Conservation (phyloP, 2,888 invertebrate genomes). For the Adela reaumurella region DNA sequence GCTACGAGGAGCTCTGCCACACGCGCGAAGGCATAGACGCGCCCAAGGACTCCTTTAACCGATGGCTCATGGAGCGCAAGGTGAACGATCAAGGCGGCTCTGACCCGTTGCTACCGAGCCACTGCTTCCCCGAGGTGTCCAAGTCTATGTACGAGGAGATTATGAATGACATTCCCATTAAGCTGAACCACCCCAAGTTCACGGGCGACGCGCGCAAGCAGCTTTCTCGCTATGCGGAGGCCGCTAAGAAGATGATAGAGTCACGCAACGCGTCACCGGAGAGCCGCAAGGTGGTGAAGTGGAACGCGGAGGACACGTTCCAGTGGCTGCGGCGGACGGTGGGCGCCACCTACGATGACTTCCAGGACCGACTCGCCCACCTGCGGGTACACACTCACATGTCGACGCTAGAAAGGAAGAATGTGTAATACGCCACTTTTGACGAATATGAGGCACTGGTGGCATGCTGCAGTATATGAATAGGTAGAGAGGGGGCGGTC, state of each 20-base stretch:
- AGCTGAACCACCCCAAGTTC: conserved; percentile 91
- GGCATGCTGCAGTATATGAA: no score
- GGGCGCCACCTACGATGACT: conserved; percentile 92
- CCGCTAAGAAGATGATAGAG: conserved; percentile 95
- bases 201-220: conserved; percentile 95
- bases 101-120: conserved; percentile 88
- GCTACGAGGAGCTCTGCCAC: conserved; percentile 92
- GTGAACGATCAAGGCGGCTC: conserved; percentile 81
- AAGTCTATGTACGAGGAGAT: conserved; percentile 95
- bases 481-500: no score
- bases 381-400: no score
- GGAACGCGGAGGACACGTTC: conserved; percentile 98
- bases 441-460: no score
- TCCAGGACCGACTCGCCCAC: conserved; percentile 84
- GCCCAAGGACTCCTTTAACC: conserved; percentile 93
- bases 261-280: conserved; percentile 89
- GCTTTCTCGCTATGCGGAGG: conserved; percentile 89
- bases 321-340: conserved; percentile 91
- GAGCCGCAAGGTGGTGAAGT: conserved; percentile 94
- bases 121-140: conserved; percentile 89
- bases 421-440: no score
- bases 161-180: conserved; percentile 97
- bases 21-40: conserved; percentile 91
- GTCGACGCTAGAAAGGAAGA: no score
- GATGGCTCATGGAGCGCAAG: conserved; percentile 95